Evolutionary conservation across 2,888 invertebrate species (phyloP).

Genomic region (Drosophila differens): DNA sequence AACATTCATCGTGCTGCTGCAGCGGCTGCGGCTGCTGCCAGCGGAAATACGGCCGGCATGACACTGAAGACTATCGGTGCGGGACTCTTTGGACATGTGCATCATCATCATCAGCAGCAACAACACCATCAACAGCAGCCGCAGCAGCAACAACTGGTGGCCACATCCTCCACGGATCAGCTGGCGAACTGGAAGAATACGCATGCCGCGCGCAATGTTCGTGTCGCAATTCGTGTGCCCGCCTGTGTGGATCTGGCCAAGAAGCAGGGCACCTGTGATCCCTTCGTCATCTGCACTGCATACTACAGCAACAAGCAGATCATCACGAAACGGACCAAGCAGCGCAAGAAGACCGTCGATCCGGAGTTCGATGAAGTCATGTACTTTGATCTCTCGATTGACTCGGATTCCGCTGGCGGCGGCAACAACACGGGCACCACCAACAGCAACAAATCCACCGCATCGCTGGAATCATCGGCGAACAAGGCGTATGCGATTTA

Average conservation of each 20-base stretch:
- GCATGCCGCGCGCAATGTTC: constrained; percentile 68
- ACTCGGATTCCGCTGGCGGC: constrained; percentile 85
- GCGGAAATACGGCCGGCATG: constrained; percentile 43
- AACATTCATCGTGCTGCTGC: constrained; percentile 75
- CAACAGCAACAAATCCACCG: constrained; percentile 72
- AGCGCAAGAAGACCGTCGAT: constrained; percentile 95
- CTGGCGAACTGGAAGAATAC: constrained; percentile 71
- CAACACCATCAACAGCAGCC: constrained; percentile 27
- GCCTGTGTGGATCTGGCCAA: constrained; percentile 95
- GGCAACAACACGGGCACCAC: constrained; percentile 66
- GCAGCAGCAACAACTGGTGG: constrained; percentile 52
- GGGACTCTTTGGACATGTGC: constrained; percentile 71
- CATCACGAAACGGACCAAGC: constrained; percentile 92
- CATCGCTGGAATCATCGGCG: constrained; percentile 68
- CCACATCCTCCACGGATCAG: constrained; percentile 62
- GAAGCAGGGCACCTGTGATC: constrained; percentile 96
- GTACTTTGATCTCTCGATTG: constrained; percentile 89
- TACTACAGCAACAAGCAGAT: constrained; percentile 92
- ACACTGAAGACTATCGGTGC: constrained; percentile 70
- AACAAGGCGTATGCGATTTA: constrained; percentile 87
- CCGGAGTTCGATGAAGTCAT: constrained; percentile 96
- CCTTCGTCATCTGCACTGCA: constrained; percentile 93
- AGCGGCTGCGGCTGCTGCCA: constrained; percentile 30
- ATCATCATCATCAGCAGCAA: constrained; percentile 32
- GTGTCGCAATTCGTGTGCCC: constrained; percentile 89